A percentile compares a stretch with the other conserved stretches of the same genome.
Conservation (phyloP, 30 jellyfish, hydroid and myxozoan genomes). For the Turritopsis rubra region DNA sequence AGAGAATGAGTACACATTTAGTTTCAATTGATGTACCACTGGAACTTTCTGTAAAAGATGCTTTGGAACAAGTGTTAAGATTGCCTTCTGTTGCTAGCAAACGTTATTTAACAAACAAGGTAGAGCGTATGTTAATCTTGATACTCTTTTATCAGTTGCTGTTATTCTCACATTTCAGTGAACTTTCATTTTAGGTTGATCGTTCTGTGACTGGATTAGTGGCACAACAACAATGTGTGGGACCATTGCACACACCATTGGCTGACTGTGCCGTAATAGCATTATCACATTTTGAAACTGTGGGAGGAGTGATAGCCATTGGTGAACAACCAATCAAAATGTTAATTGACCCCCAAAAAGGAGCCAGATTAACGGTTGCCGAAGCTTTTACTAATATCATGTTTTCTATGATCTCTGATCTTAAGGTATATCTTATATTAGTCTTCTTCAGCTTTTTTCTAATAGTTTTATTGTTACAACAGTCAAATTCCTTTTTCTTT, state of each 20-base stretch:
- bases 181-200: conserved; percentile 47
- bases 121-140: conserved; percentile 8
- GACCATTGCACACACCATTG: conserved; percentile 87
- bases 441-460: too few species aligned
- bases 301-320: conserved; percentile 83
- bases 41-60: conserved; percentile 35
- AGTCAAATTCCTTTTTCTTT: not conserved
- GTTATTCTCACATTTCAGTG: not conserved
- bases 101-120: conserved; percentile 75
- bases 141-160: not conserved
- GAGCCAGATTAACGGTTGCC: conserved; percentile 85
- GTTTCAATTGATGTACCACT: conserved; percentile 37
- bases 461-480: too few species aligned
- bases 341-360: conserved; percentile 56
- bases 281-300: conserved; percentile 58
- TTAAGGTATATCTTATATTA: conserved; percentile 62
- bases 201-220: conserved; percentile 87
- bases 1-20: conserved; percentile 27
- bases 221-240: conserved; percentile 93
- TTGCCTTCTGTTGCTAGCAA: conserved; percentile 92
- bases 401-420: conserved; percentile 60
- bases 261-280: conserved; percentile 91
- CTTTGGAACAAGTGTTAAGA: conserved; percentile 65
- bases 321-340: conserved; percentile 92
- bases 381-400: conserved; percentile 82